Evolutionary conservation across 2,113 vertebrate species (phyloP).

Genomic region (Egretta garzetta): DNA sequence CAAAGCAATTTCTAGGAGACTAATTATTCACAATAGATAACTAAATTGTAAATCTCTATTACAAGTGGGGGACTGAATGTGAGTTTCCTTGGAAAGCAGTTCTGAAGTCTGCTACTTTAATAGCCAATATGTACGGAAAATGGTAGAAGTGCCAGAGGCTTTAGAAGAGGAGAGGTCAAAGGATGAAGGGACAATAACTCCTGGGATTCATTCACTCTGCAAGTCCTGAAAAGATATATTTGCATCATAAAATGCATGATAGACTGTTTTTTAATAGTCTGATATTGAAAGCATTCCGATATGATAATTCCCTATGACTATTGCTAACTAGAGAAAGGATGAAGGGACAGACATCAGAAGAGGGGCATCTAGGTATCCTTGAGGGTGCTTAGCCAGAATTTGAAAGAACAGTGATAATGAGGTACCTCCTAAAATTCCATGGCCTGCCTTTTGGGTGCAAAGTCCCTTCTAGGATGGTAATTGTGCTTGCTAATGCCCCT

Average conservation of each 20-base stretch:
- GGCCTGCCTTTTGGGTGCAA: background rate
- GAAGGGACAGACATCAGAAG: background rate
- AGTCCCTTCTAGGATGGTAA: background rate
- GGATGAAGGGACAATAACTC: constrained; percentile 48
- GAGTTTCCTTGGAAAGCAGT: constrained; percentile 18
- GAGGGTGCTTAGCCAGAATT: background rate
- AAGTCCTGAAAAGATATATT: constrained; percentile 15
- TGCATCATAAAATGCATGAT: constrained; percentile 23
- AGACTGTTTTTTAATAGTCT: background rate
- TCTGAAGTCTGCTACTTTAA: constrained; percentile 36
- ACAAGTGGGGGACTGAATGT: background rate
- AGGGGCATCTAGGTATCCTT: background rate
- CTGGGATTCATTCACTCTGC: constrained; percentile 21
- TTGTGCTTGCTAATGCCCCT: background rate
- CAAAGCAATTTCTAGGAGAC: constrained; percentile 65
- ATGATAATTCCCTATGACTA: background rate
- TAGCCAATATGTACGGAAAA: constrained; percentile 32
- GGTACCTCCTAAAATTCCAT: background rate
- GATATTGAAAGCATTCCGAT: background rate
- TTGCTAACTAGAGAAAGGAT: background rate
- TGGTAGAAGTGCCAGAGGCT: constrained; percentile 27
- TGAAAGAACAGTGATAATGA: background rate
- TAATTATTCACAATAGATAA: constrained; percentile 73
- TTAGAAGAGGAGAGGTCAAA: constrained; percentile 43
- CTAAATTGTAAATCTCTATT: constrained; percentile 67